Conservation (phyloP, 2,888 invertebrate genomes). For the Phorcus lineatus region DNA sequence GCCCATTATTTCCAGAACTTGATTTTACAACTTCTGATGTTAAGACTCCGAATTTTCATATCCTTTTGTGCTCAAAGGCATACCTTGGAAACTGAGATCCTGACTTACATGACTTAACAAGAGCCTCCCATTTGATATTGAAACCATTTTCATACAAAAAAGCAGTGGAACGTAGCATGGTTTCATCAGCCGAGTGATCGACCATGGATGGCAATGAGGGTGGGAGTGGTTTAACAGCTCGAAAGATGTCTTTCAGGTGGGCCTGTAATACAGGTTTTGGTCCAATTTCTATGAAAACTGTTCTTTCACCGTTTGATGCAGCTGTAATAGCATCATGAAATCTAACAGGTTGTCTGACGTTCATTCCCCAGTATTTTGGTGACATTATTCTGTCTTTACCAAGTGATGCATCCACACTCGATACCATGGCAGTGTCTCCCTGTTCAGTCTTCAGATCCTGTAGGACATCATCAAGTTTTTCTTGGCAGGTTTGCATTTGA, state of each 20-base stretch:
- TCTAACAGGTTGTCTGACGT: constrained; percentile 53
- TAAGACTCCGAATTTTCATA: constrained; percentile 18
- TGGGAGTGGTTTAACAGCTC: constrained; percentile 26
- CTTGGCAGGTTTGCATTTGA: constrained; percentile 42
- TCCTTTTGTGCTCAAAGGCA: constrained; percentile 50
- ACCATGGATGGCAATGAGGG: background rate
- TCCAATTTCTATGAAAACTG: no score
- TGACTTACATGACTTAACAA: no score
- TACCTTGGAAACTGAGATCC: no score
- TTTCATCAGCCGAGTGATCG: no score
- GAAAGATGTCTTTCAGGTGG: no score
- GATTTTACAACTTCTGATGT: no score
- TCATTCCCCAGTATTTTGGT: no score
- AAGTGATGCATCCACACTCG: constrained; percentile 54
- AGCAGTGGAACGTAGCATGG: background rate
- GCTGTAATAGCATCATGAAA: constrained; percentile 50
- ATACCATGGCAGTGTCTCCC: no score
- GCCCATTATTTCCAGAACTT: no score
- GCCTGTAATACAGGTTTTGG: no score
- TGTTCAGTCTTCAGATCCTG: no score
- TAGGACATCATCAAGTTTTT: constrained; percentile 37
- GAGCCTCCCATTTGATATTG: background rate
- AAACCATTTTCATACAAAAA: background rate
- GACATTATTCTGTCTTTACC: constrained; percentile 56
- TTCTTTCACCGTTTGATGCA: constrained; percentile 22